These are phyloP conservation scores for Oscheius sp. DNA, from an alignment of 2,888 invertebrate species.

Conservation along the genomic window DNA sequence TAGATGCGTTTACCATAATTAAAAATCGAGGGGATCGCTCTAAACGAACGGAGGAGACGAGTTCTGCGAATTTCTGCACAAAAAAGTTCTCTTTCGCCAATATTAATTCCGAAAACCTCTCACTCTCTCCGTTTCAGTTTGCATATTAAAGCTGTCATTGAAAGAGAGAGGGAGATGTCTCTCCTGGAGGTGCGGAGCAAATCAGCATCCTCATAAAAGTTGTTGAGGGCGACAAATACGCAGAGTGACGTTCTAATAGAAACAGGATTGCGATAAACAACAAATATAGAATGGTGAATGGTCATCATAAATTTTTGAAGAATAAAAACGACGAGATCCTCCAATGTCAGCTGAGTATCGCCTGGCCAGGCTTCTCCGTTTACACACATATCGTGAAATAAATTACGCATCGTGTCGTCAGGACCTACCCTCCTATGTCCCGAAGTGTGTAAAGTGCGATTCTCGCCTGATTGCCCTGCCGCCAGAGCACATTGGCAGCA, in stretches of 20 bases:
- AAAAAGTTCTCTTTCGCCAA: no score
- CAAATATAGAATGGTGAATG: neutral
- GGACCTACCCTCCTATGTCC: conserved; percentile 21
- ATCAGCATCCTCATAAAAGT: no score
- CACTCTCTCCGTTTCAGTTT: no score
- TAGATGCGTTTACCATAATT: conserved; percentile 26
- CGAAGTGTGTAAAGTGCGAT: conserved; percentile 29
- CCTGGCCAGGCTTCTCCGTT: neutral
- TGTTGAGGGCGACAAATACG: neutral
- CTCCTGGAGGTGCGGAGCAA: no score
- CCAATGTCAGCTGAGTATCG: neutral
- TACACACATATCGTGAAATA: conserved; percentile 25
- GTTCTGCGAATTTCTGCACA: no score
- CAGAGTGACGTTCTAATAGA: conserved; percentile 16
- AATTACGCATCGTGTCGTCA: conserved; percentile 27
- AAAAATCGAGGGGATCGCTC: conserved; percentile 13
- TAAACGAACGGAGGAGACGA: no score
- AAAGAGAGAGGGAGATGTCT: no score
- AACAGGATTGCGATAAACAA: conserved; percentile 13
- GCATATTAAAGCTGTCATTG: no score
- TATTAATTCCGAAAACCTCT: no score
- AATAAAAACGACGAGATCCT: neutral
- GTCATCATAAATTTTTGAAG: neutral
- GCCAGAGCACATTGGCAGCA: conserved; percentile 28
- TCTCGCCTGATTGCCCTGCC: conserved; percentile 28